phyloP scores from a whole-genome alignment of 2,888 invertebrate species.

The Phaedon cochleariae region DNA sequence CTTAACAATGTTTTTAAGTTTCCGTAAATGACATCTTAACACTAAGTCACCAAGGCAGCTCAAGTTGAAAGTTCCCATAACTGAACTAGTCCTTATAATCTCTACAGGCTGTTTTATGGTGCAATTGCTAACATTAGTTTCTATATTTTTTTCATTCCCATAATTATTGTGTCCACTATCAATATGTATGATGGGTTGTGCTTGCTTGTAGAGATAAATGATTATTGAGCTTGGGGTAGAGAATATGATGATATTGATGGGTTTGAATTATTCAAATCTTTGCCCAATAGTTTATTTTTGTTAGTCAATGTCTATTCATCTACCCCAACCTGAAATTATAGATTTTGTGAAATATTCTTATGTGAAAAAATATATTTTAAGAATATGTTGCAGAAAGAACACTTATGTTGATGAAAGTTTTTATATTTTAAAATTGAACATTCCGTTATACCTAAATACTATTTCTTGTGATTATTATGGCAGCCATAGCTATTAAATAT shows the following conservation, averaged over 20 bases:
- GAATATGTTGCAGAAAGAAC: slow-evolving; percentile 21
- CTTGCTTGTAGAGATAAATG: slow-evolving; percentile 14
- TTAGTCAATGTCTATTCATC: too few species aligned
- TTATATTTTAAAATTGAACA: slow-evolving; percentile 42
- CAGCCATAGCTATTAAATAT: slow-evolving; percentile 42
- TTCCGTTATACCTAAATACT: slow-evolving; percentile 43
- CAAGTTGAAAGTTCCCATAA: too few species aligned
- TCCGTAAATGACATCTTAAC: too few species aligned
- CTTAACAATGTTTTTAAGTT: too few species aligned
- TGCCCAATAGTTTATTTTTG: too few species aligned
- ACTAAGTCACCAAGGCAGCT: too few species aligned
- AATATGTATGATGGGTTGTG: slow-evolving; percentile 24
- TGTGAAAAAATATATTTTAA: slow-evolving; percentile 2
- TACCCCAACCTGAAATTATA: slow-evolving; percentile 1
- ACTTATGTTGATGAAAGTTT: slow-evolving; percentile 27
- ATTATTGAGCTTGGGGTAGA: background rate
- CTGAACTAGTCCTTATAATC: too few species aligned
- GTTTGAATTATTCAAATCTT: background rate
- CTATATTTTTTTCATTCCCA: background rate
- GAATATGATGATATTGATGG: background rate
- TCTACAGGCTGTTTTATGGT: slow-evolving; percentile 25
- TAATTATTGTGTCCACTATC: background rate
- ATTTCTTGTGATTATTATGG: slow-evolving; percentile 50
- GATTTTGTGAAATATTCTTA: background rate
- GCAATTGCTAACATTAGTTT: slow-evolving; percentile 24